Percentiles rank a stretch among this genome's conserved stretches.
These are phyloP conservation scores for Abrostola tripartita DNA, from an alignment of 2,888 invertebrate species.

Conservation along the genomic window DNA sequence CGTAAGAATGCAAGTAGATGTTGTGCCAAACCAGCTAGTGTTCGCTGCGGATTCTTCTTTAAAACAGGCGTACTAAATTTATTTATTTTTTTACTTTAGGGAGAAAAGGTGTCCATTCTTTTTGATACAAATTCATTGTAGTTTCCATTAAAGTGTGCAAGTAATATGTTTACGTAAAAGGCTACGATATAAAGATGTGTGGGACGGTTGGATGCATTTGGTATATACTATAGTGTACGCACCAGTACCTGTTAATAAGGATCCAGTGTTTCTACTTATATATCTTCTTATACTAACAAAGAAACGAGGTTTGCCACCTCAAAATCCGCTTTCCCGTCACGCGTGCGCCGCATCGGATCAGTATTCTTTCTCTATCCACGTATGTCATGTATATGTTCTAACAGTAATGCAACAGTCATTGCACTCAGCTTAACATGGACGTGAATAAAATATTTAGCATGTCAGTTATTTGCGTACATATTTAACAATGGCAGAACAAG, in stretches of 20 bases:
- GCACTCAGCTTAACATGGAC: constrained; percentile 52
- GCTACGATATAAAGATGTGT: too few species aligned
- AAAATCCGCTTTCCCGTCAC: constrained; percentile 54
- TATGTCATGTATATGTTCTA: constrained; percentile 45
- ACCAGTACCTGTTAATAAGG: constrained; percentile 2
- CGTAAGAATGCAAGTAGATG: constrained; percentile 2
- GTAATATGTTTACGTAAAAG: too few species aligned
- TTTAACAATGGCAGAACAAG: constrained; percentile 61
- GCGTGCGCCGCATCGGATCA: constrained; percentile 38
- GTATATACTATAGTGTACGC: neutral
- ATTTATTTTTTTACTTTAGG: neutral
- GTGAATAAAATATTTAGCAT: constrained; percentile 61
- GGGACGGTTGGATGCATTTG: neutral
- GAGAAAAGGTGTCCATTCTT: too few species aligned
- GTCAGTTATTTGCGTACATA: constrained; percentile 46
- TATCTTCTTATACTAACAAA: constrained; percentile 32
- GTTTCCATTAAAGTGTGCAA: too few species aligned
- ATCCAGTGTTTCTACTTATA: constrained; percentile 6
- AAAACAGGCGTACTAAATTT: neutral
- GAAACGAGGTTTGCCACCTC: constrained; percentile 29
- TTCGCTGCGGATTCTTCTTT: neutral
- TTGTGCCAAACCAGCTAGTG: neutral
- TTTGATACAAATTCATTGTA: too few species aligned
- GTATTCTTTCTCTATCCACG: constrained; percentile 52
- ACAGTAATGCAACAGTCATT: constrained; percentile 57